Evolutionary conservation across 2,113 vertebrate species (phyloP).

Genomic region (Scartelaos histophorus): DNA sequence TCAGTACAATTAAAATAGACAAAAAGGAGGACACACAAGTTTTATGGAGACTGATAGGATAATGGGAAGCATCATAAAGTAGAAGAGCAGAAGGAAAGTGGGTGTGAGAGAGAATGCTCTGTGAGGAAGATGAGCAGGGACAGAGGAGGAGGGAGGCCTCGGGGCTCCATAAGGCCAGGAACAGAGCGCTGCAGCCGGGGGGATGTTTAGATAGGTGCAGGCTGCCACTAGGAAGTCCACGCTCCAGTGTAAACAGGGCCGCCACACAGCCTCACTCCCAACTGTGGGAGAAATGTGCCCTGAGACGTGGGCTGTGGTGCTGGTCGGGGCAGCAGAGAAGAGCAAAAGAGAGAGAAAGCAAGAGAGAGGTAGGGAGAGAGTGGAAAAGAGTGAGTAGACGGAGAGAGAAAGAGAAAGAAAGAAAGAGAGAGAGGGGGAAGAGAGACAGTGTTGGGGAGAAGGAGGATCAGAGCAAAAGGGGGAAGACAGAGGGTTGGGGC

Average conservation of each 20-base stretch:
- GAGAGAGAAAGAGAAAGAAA: constrained; percentile 6
- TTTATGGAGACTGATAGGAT: constrained; percentile 16
- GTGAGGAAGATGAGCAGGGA: constrained; percentile 25
- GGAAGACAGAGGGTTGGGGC: no score
- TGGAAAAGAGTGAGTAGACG: constrained; percentile 15
- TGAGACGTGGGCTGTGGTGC: constrained; percentile 65
- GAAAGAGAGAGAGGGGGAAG: no score
- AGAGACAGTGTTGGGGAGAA: no score
- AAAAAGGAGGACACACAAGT: constrained; percentile 6
- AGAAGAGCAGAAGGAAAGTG: constrained; percentile 47
- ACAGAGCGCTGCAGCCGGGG: constrained; percentile 78
- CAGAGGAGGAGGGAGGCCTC: constrained; percentile 28
- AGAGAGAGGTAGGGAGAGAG: no score
- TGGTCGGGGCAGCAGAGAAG: constrained; percentile 58
- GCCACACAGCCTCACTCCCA: constrained; percentile 81
- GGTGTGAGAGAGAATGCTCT: constrained; percentile 57
- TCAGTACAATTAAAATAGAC: neutral
- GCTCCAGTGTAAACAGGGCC: constrained; percentile 84
- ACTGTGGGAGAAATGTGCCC: constrained; percentile 84
- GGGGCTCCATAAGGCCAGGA: constrained; percentile 69
- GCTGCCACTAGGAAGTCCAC: constrained; percentile 85
- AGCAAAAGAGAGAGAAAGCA: constrained; percentile 32
- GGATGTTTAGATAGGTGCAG: constrained; percentile 87
- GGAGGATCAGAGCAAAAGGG: no score
- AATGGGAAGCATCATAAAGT: constrained; percentile 19